phyloP scores from a whole-genome alignment of 2,797 vertebrate genomes.

The Sciurus vulgaris region DNA sequence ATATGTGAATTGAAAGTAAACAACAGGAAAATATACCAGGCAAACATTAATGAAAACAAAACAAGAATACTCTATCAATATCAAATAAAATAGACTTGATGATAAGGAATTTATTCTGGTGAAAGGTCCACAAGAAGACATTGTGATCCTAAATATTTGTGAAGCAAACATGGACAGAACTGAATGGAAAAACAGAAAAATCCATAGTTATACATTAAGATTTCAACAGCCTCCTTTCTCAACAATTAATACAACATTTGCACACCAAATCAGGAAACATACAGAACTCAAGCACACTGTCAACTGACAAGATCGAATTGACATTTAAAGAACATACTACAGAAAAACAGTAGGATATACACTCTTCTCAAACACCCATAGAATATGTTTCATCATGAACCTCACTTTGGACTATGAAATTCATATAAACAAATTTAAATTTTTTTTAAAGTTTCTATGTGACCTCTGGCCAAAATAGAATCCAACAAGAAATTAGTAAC shows the following conservation, averaged over 20 bases:
- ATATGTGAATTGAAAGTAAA: constrained; percentile 5
- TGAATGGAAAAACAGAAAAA: neutral
- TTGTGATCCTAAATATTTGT: neutral
- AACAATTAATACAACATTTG: neutral
- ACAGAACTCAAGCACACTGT: neutral
- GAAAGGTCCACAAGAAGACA: neutral
- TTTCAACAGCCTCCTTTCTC: neutral
- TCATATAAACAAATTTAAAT: neutral
- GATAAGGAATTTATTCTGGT: neutral
- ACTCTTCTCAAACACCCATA: neutral
- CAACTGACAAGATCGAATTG: neutral
- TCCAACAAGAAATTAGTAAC: neutral
- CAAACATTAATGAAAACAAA: neutral
- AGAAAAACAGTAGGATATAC: neutral
- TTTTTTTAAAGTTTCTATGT: neutral
- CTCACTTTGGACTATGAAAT: neutral
- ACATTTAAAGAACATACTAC: neutral
- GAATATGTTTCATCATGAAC: neutral
- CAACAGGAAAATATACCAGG: neutral
- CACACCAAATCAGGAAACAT: neutral
- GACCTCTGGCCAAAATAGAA: neutral
- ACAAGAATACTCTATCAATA: neutral
- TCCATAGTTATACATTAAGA: neutral
- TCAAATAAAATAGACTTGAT: neutral
- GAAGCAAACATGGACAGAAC: neutral